These are phyloP conservation scores for Sphinx pinastri DNA, from an alignment of 2,888 invertebrate genomes.

Conservation along the genomic window DNA sequence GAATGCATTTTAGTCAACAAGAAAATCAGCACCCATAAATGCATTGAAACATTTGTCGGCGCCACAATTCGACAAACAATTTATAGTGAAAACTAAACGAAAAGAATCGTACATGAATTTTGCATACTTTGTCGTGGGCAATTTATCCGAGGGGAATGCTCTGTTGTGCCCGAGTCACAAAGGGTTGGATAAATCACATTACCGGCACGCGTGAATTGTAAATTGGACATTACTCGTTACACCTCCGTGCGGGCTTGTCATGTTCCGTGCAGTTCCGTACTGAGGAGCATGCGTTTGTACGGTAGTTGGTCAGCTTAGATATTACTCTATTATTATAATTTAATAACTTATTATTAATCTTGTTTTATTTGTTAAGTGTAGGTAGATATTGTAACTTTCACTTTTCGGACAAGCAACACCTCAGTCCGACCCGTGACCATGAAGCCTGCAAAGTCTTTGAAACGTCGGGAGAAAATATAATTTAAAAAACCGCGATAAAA, in stretches of 20 bases:
- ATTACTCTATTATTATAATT: too few relatives aligned
- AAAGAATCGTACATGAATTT: slow-evolving; percentile 60
- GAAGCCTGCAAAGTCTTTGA: too few relatives aligned
- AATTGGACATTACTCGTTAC: slow-evolving; percentile 82
- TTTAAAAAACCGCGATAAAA: too few relatives aligned
- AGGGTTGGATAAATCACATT: slow-evolving; percentile 81
- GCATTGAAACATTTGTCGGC: slow-evolving; percentile 20
- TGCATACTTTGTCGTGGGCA: slow-evolving; percentile 61
- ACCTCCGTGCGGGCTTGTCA: slow-evolving; percentile 51
- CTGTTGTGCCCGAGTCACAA: slow-evolving; percentile 67
- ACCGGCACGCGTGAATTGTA: slow-evolving; percentile 80
- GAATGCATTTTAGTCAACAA: not conserved
- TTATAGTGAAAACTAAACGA: slow-evolving; percentile 35
- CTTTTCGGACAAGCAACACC: too few relatives aligned
- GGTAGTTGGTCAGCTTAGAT: not conserved
- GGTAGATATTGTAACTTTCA: too few relatives aligned
- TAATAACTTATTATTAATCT: too few relatives aligned
- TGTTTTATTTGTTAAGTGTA: too few relatives aligned
- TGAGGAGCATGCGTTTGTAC: not conserved
- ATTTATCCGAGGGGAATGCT: slow-evolving; percentile 66
- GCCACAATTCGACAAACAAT: slow-evolving; percentile 27
- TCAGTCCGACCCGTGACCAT: too few relatives aligned
- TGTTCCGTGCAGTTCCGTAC: slow-evolving; percentile 21
- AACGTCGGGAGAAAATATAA: too few relatives aligned
- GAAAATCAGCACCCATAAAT: slow-evolving; percentile 3